Evolutionary conservation across 2,113 vertebrate species (phyloP), one percentile per base, ranked within the genome.

Genomic region (Tyto alba): DNA sequence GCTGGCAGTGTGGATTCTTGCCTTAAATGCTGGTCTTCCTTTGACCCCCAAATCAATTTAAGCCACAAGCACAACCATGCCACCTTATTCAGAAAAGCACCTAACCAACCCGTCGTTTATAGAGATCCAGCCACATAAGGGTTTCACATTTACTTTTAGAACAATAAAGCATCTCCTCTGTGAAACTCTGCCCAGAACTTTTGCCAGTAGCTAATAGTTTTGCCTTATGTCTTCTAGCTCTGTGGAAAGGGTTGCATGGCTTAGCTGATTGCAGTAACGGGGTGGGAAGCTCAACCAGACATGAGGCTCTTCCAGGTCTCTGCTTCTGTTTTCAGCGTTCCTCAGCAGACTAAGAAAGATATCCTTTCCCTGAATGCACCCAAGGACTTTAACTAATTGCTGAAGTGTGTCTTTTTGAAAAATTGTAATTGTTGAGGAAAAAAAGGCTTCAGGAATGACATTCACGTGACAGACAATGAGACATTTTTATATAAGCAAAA

Each of bases 1-100:
- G 64, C 21, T 16, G 38, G 11, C 10, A 1, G 0, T 14, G 6
- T 5, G 32, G 57, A 13, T 32, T 68, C 38, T n/a, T 2, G 29
- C 73, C 86, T 13, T 20, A 7, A 45, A 10, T 7, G 14, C 62
- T 1, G 0, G 0, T 10, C 34, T 25, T 32, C 53, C 21, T 40
- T 59, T 45, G 45, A 17, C 25, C 6, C 23, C n/a, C 8, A 7
- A 5, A 14, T 20, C 30, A 26, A 2, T 16, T 59, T 52, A 34
- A 69, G 6, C 20, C 59, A 3, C 4, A 4, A 19, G 45, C 53
- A 32, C 7, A 3, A 18, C 23, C 29, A 3, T 11, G 11, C 8
- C 10, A 19, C 38, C 8, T 38, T 50, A 11, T 0, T 34, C 26
- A 40, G 47, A 26, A 40, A 36, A 47, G 48, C 41, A 15, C 34